phyloP scores from a whole-genome alignment of 2,113 vertebrate genomes.

The Rutilus rutilus region DNA sequence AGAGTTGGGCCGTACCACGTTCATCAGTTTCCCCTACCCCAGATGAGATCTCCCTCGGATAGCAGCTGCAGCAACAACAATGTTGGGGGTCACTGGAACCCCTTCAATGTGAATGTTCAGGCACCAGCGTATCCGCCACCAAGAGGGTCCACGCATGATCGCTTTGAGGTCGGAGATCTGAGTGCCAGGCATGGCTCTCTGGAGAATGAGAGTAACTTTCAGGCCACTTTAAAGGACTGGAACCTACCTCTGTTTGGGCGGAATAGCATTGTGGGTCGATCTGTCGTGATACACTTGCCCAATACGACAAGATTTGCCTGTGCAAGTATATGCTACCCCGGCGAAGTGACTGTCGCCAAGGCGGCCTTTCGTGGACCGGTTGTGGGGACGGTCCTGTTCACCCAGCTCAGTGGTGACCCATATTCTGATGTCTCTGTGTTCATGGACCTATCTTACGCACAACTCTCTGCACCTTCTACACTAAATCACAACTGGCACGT shows the following conservation, averaged over 20 bases:
- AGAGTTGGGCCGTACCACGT: constrained; percentile 71
- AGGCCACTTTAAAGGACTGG: constrained; percentile 68
- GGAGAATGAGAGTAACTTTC: neutral
- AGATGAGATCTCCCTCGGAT: constrained; percentile 51
- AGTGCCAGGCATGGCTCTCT: constrained; percentile 74
- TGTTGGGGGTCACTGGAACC: constrained; percentile 79
- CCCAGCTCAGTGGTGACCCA: constrained; percentile 71
- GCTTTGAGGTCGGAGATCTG: constrained; percentile 79
- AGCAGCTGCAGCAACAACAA: constrained; percentile 73
- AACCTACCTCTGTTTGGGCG: constrained; percentile 79
- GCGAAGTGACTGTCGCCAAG: constrained; percentile 65
- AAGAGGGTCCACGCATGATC: constrained; percentile 74
- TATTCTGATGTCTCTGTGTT: constrained; percentile 80
- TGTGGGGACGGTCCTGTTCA: constrained; percentile 75
- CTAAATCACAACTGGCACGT: constrained; percentile 79
- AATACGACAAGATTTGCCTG: constrained; percentile 68
- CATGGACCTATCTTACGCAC: constrained; percentile 72
- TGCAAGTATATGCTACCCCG: constrained; percentile 72
- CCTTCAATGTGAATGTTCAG: constrained; percentile 66
- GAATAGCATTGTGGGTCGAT: constrained; percentile 81
- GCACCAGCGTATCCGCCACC: constrained; percentile 65
- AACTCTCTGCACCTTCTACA: constrained; percentile 57
- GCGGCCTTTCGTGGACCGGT: constrained; percentile 72
- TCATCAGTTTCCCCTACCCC: constrained; percentile 75
- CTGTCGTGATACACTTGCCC: constrained; percentile 73